Evolutionary conservation across 2,113 vertebrate species (phyloP).

Genomic region (Lophura nycthemera): DNA sequence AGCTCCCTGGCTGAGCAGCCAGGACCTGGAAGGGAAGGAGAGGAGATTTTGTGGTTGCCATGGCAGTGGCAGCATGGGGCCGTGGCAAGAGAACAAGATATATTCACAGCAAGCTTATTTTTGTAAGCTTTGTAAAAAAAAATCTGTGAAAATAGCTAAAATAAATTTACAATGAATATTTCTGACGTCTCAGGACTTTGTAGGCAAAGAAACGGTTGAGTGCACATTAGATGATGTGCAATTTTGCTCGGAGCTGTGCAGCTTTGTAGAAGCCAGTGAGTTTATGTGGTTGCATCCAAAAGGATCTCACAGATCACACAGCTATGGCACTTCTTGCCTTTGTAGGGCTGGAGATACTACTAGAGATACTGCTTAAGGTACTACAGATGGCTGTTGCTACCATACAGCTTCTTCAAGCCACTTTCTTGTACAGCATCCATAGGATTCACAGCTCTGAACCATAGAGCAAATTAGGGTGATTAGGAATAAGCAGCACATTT

Average conservation of each 20-base stretch:
- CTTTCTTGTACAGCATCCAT: not conserved
- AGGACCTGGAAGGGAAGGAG: not conserved
- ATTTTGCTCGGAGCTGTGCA: not conserved
- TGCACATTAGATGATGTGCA: not conserved
- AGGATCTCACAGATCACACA: not conserved
- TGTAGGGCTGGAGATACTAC: not conserved
- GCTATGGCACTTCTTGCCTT: not conserved
- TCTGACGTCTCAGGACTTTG: not conserved
- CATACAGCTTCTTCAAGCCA: not conserved
- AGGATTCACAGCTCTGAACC: not conserved
- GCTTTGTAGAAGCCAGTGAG: not conserved
- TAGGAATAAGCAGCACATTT: not conserved
- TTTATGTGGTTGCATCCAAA: not conserved
- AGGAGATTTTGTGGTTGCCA: slow-evolving; percentile 12
- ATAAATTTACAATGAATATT: slow-evolving; percentile 18
- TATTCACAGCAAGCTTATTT: slow-evolving; percentile 10
- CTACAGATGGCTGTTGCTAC: not conserved
- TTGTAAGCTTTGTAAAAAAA: not conserved
- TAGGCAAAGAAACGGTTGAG: not conserved
- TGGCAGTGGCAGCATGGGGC: slow-evolving; percentile 63
- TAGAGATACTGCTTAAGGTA: not conserved
- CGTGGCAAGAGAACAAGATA: slow-evolving; percentile 28
- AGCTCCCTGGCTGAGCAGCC: not conserved
- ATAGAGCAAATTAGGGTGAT: not conserved
- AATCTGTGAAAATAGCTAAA: not conserved